phyloP scores from a whole-genome alignment of 2,888 invertebrate genomes.

The Anthrax anthrax region DNA sequence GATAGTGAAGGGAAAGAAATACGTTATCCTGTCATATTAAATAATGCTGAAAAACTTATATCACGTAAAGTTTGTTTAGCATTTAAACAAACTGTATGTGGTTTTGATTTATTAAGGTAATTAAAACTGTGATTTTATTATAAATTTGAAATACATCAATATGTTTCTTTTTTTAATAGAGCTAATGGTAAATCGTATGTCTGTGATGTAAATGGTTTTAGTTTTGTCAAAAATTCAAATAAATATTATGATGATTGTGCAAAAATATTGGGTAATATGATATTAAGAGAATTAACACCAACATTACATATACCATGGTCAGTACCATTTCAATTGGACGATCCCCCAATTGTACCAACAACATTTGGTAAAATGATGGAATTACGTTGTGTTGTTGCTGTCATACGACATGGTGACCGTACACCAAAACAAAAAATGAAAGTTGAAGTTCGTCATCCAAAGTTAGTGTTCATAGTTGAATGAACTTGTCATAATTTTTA shows the following conservation, averaged over 20 bases:
- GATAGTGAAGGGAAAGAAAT: conserved; percentile 98
- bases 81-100: conserved; percentile 97
- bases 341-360: conserved; percentile 97
- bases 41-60: conserved; percentile 93
- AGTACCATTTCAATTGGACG: conserved; percentile 91
- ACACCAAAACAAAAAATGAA: conserved; percentile 99
- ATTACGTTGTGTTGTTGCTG: conserved; percentile 86
- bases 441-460: conserved; percentile 92
- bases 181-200: conserved; percentile 98
- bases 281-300: conserved; percentile 84
- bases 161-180: too few relatives aligned
- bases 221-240: conserved; percentile 98
- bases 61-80: conserved; percentile 94
- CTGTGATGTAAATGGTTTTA: conserved; percentile 99
- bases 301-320: conserved; percentile 95
- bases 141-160: too few relatives aligned
- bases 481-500: too few relatives aligned
- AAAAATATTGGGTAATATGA: conserved; percentile 96
- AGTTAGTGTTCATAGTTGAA: conserved; percentile 40
- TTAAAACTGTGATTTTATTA: too few relatives aligned
- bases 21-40: conserved; percentile 94
- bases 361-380: conserved; percentile 97
- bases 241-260: conserved; percentile 99
- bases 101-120: conserved; percentile 87
- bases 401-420: conserved; percentile 94